Conservation (phyloP, 2,797 vertebrate genomes). For the Esox lucius region DNA sequence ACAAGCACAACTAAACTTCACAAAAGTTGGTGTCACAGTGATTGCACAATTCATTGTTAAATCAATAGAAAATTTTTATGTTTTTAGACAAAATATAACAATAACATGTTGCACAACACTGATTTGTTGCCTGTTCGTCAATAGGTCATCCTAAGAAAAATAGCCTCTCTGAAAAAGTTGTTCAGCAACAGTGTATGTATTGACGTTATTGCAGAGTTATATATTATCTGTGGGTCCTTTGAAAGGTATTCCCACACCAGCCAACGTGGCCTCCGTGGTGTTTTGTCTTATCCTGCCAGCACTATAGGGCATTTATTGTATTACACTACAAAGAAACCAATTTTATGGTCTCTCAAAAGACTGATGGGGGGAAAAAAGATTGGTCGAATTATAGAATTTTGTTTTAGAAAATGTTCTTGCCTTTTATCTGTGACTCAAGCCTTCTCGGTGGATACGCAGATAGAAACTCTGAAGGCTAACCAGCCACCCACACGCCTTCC, state of each 20-base stretch:
- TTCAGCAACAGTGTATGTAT: neutral
- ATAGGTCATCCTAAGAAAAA: neutral
- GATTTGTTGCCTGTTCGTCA: neutral
- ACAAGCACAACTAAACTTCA: neutral
- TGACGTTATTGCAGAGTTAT: neutral
- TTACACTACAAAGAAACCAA: neutral
- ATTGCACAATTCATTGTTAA: neutral
- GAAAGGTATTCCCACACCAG: neutral
- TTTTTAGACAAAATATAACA: neutral
- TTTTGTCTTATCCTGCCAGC: neutral
- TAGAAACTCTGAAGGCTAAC: neutral
- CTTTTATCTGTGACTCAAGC: neutral
- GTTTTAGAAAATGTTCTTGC: neutral
- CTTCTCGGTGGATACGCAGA: neutral
- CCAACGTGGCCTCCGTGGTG: neutral
- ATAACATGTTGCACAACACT: neutral
- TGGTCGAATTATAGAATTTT: neutral
- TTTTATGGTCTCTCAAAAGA: neutral
- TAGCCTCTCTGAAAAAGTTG: neutral
- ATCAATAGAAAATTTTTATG: neutral
- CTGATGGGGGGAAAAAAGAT: neutral
- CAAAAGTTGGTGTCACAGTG: neutral
- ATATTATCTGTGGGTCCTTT: neutral
- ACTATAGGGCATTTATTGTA: neutral
- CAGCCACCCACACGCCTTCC: neutral